Conservation (phyloP, 92 coral and sea anemone genomes). For the Virgularia gustaviana region DNA sequence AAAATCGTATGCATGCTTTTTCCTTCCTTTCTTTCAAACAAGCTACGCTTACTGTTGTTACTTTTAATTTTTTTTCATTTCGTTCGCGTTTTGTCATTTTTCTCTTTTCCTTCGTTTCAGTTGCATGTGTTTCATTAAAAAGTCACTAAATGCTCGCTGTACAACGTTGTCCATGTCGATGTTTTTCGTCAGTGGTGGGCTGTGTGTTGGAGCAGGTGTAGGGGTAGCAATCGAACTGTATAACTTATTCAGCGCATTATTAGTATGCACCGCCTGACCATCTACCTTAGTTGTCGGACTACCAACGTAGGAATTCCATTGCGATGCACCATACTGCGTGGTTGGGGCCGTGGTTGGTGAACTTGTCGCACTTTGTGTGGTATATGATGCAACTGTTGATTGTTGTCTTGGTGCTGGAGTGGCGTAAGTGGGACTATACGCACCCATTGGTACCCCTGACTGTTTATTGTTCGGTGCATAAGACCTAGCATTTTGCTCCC, state of each 20-base stretch:
- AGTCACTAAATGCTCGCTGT: slow-evolving; percentile 25
- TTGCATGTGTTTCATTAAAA: slow-evolving; percentile 8
- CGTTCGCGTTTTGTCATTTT: slow-evolving; percentile 9
- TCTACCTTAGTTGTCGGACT: slow-evolving; percentile 18
- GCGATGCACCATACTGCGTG: no score
- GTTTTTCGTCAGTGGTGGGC: neutral
- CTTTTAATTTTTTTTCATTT: neutral
- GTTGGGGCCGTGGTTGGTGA: no score
- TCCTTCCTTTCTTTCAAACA: no score
- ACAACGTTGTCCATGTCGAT: slow-evolving; percentile 38
- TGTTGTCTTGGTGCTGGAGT: no score
- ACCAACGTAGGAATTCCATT: neutral
- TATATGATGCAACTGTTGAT: no score
- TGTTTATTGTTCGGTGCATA: no score
- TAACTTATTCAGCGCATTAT: neutral
- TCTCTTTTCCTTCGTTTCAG: slow-evolving; percentile 19
- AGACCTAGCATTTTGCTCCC: no score
- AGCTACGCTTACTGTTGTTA: no score
- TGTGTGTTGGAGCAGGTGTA: neutral
- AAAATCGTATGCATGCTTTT: no score
- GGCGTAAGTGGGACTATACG: no score
- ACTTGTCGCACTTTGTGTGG: no score
- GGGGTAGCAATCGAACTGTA: slow-evolving; percentile 7
- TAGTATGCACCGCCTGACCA: slow-evolving; percentile 28
- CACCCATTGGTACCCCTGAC: no score